Evolutionary conservation across 1,140 invertebrate species (phyloP).

Genomic region (Diprion similis): DNA sequence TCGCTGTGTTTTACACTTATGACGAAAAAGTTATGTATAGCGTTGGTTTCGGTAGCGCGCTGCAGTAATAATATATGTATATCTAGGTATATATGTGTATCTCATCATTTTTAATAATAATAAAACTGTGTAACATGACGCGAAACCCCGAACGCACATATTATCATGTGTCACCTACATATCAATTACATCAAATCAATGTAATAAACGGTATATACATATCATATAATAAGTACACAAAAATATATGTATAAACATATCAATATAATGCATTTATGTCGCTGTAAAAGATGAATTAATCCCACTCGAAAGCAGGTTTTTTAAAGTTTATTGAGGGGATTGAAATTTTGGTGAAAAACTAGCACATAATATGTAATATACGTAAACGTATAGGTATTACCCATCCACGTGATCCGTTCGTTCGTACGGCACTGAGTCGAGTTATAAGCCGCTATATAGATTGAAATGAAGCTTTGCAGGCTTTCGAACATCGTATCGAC

Average conservation of each 20-base stretch:
- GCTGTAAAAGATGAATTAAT: too few species aligned
- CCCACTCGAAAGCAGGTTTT: too few species aligned
- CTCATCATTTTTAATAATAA: not conserved
- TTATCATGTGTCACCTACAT: not conserved
- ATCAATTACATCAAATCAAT: slow-evolving; percentile 6
- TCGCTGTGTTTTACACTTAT: slow-evolving; percentile 5
- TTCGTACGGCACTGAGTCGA: not conserved
- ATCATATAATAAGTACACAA: slow-evolving; percentile 7
- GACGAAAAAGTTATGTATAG: slow-evolving; percentile 14
- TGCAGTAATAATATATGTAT: not conserved
- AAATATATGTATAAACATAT: slow-evolving; percentile 19
- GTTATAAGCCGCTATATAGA: not conserved
- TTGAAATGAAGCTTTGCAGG: not conserved
- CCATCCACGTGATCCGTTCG: not conserved
- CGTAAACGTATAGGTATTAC: not conserved
- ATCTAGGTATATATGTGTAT: not conserved
- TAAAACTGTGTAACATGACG: not conserved
- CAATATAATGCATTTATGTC: too few species aligned
- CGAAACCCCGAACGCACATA: not conserved
- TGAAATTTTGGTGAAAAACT: not conserved
- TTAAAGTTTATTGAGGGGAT: too few species aligned
- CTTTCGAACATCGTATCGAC: not conserved
- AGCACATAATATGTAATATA: not conserved
- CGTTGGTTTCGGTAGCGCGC: slow-evolving; percentile 2
- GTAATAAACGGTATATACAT: not conserved